phyloP scores from a whole-genome alignment of 1,140 invertebrate genomes.

The Bombyx mandarina region DNA sequence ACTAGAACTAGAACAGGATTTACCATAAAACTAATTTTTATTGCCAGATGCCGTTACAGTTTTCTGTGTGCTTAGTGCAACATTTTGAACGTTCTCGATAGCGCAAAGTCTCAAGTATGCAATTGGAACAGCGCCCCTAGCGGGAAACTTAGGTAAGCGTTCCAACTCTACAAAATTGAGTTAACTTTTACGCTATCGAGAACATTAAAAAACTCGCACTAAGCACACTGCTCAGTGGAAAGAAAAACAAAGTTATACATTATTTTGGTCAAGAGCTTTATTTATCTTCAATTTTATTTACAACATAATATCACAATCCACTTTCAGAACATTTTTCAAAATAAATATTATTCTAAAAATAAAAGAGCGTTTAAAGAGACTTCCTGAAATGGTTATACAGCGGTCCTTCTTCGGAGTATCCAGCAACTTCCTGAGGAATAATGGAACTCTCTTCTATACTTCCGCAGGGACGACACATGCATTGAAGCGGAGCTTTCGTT shows the following conservation, averaged over 20 bases:
- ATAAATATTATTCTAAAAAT: background rate
- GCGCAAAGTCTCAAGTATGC: too few species aligned
- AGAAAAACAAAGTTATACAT: conserved; percentile 1
- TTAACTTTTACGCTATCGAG: too few species aligned
- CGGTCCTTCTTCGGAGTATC: conserved; percentile 85
- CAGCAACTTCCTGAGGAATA: conserved; percentile 91
- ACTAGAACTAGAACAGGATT: too few species aligned
- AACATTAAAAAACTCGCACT: background rate
- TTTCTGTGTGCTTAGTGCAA: too few species aligned
- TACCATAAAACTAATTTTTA: too few species aligned
- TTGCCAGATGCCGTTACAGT: too few species aligned
- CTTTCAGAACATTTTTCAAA: background rate
- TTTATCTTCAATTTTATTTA: conserved; percentile 8
- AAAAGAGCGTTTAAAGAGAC: conserved; percentile 24
- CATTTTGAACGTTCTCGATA: too few species aligned
- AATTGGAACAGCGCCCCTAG: too few species aligned
- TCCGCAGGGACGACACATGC: conserved; percentile 94
- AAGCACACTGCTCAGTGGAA: background rate
- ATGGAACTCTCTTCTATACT: conserved; percentile 88
- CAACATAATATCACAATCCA: background rate
- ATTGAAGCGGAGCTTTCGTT: conserved; percentile 92
- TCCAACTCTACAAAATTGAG: too few species aligned
- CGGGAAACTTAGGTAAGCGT: too few species aligned
- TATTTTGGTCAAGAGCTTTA: conserved; percentile 30
- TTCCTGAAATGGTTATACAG: conserved; percentile 79